Conservation (phyloP, 2,797 vertebrate species). For the Sciurus carolinensis region DNA sequence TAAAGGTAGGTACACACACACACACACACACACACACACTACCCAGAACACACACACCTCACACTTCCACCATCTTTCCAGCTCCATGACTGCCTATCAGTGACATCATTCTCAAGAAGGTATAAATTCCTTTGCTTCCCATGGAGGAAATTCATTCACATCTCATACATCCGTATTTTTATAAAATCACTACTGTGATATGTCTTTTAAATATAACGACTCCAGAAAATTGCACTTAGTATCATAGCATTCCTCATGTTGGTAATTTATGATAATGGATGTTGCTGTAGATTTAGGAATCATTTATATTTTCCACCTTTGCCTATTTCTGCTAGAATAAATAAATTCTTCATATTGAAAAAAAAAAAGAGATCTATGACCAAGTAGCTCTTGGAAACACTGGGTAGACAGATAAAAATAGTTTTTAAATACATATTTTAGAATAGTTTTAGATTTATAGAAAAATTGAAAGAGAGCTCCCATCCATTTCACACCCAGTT, state of each 20-base stretch:
- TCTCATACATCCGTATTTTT: constrained; percentile 74
- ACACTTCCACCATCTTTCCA: too few relatives aligned
- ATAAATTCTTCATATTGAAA: constrained; percentile 77
- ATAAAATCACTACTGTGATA: constrained; percentile 76
- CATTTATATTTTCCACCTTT: constrained; percentile 80
- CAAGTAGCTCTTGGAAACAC: neutral
- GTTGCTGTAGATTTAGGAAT: constrained; percentile 82
- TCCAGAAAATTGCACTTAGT: constrained; percentile 78
- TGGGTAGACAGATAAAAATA: neutral
- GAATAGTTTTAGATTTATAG: neutral
- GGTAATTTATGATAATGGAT: constrained; percentile 84
- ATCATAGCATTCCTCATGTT: constrained; percentile 76
- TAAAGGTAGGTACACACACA: neutral
- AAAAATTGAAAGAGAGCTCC: neutral
- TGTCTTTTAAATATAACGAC: constrained; percentile 83
- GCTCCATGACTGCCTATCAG: neutral
- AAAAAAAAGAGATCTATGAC: neutral
- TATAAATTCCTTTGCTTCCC: constrained; percentile 69
- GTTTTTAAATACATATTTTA: neutral
- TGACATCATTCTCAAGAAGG: constrained; percentile 4
- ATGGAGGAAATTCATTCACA: constrained; percentile 40
- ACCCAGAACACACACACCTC: too few relatives aligned
- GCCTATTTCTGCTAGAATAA: constrained; percentile 84
- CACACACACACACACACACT: neutral
- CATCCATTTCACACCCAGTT: neutral